These are phyloP conservation scores for Torymus tubicola DNA, from an alignment of 2,888 invertebrate genomes.

Conservation along the genomic window DNA sequence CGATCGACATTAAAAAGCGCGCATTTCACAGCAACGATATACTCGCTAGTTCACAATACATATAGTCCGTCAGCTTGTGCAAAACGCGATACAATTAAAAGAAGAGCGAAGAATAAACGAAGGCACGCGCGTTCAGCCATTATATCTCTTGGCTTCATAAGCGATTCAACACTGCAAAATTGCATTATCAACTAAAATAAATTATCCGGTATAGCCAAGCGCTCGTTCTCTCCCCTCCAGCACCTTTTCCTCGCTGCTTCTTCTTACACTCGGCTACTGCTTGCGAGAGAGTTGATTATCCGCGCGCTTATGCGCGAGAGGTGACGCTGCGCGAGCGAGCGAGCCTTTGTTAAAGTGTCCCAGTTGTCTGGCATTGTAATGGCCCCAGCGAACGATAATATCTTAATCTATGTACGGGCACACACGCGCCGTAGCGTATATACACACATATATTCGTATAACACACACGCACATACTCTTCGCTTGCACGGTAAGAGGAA, in stretches of 20 bases:
- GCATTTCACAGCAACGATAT: too few relatives aligned
- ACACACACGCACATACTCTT: too few relatives aligned
- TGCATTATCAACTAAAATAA: conserved; percentile 44
- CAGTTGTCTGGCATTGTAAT: conserved; percentile 55
- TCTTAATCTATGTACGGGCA: conserved; percentile 54
- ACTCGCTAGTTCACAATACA: too few relatives aligned
- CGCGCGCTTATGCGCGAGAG: conserved; percentile 45
- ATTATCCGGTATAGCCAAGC: conserved; percentile 4
- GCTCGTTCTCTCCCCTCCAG: too few relatives aligned
- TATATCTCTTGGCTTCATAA: too few relatives aligned
- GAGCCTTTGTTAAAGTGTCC: conserved; percentile 53
- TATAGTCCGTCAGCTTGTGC: too few relatives aligned
- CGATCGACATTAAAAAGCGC: too few relatives aligned
- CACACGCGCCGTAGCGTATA: background rate
- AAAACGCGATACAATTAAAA: too few relatives aligned
- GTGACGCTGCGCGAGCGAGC: conserved; percentile 5
- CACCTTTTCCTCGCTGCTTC: too few relatives aligned
- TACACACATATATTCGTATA: background rate
- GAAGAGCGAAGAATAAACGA: too few relatives aligned
- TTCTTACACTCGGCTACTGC: too few relatives aligned
- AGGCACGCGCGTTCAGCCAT: too few relatives aligned
- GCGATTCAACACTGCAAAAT: conserved; percentile 17
- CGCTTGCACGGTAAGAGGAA: background rate
- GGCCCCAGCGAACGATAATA: conserved; percentile 50
- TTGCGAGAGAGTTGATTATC: conserved; percentile 42